Conservation (phyloP, 2,113 vertebrate species). For the Cyprinodon variegatus region DNA sequence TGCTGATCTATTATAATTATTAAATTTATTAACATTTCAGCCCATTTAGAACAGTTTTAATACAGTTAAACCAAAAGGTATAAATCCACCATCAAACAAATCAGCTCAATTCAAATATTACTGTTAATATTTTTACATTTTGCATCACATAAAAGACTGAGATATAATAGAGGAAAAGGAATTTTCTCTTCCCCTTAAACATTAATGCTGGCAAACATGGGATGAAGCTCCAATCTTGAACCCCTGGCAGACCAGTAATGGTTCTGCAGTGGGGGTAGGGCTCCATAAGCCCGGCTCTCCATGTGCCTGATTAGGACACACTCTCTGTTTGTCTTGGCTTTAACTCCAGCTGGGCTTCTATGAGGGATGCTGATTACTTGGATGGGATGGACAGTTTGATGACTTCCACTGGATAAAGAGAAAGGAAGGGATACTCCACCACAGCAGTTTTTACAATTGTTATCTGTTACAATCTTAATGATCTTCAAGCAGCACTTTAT, state of each 20-base stretch:
- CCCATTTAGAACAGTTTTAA: constrained; percentile 21
- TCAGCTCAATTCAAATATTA: constrained; percentile 34
- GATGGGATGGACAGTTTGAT: constrained; percentile 60
- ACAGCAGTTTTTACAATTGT: constrained; percentile 32
- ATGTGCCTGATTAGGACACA: constrained; percentile 62
- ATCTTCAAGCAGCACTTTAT: not conserved
- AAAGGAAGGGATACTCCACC: constrained; percentile 17
- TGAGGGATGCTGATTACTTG: constrained; percentile 70
- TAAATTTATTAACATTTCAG: constrained; percentile 19
- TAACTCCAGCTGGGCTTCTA: constrained; percentile 49
- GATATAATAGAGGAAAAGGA: constrained; percentile 51
- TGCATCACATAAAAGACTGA: constrained; percentile 67
- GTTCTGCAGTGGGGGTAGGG: constrained; percentile 57
- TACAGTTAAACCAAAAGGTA: constrained; percentile 6
- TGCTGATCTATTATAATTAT: not conserved
- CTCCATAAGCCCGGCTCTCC: constrained; percentile 57
- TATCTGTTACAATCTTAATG: constrained; percentile 9
- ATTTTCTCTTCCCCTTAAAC: constrained; percentile 66
- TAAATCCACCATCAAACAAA: constrained; percentile 18
- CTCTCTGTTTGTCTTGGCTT: constrained; percentile 68
- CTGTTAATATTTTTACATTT: constrained; percentile 62
- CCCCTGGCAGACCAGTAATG: constrained; percentile 58
- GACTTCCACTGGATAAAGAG: constrained; percentile 54
- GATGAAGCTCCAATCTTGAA: constrained; percentile 68
- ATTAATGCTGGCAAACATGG: constrained; percentile 69